These are phyloP conservation scores for Synanthedon formicaeformis DNA, from an alignment of 2,888 invertebrate genomes.

Conservation along the genomic window DNA sequence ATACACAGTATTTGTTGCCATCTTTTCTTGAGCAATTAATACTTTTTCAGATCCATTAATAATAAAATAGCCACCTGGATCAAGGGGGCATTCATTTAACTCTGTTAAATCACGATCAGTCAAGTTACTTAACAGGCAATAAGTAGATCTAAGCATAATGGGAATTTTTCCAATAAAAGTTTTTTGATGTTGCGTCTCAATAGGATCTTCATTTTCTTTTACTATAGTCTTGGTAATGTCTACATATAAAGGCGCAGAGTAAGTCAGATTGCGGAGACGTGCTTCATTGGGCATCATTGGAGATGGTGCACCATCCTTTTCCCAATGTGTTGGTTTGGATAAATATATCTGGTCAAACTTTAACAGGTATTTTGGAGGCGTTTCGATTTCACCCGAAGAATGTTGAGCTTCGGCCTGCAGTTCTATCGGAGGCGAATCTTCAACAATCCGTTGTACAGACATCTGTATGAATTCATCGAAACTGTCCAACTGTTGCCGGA, in stretches of 20 bases:
- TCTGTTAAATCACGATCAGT: slow-evolving; percentile 99
- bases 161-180: slow-evolving; percentile 92
- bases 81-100: slow-evolving; percentile 98
- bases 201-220: slow-evolving; percentile 89
- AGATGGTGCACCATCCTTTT: slow-evolving; percentile 98
- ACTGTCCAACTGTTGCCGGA: slow-evolving; percentile 98
- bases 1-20: slow-evolving; percentile 99
- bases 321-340: slow-evolving; percentile 99
- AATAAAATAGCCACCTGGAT: slow-evolving; percentile 99
- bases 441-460: slow-evolving; percentile 99
- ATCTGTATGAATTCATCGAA: slow-evolving; percentile 99
- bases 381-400: slow-evolving; percentile 91
- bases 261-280: slow-evolving; percentile 94
- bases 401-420: slow-evolving; percentile 98
- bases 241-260: slow-evolving; percentile 98
- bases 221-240: slow-evolving; percentile 98
- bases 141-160: slow-evolving; percentile 98
- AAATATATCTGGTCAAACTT: slow-evolving; percentile 99
- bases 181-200: slow-evolving; percentile 84
- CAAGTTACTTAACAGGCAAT: slow-evolving; percentile 92
- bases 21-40: slow-evolving; percentile 99
- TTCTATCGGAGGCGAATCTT: slow-evolving; percentile 98
- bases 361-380: slow-evolving; percentile 89
- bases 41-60: slow-evolving; percentile 99
- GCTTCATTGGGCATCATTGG: slow-evolving; percentile 99